Percentiles rank a stretch among this genome's conserved stretches.
These are phyloP conservation scores for Drosophila percnosoma DNA, from an alignment of 2,888 invertebrate genomes.

Conservation along the genomic window DNA sequence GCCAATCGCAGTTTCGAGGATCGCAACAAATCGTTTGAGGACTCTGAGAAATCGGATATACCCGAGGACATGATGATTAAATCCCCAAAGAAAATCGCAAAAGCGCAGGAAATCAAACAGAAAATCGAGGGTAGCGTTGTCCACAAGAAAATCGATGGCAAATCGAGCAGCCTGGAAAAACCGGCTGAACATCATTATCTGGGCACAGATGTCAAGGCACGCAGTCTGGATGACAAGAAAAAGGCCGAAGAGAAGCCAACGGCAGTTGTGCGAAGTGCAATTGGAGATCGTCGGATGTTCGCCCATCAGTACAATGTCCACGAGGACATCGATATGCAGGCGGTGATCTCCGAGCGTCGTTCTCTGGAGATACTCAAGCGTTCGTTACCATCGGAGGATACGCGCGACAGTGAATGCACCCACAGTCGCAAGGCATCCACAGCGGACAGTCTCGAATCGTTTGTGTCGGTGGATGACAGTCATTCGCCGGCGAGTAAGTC, in stretches of 20 bases:
- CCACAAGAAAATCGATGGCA: constrained; percentile 87
- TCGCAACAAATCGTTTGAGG: constrained; percentile 88
- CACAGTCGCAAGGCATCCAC: constrained; percentile 85
- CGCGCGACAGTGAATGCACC: constrained; percentile 81
- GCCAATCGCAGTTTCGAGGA: constrained; percentile 88
- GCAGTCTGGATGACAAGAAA: constrained; percentile 88
- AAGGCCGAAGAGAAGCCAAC: constrained; percentile 85
- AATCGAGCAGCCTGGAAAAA: constrained; percentile 89
- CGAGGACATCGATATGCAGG: constrained; percentile 87
- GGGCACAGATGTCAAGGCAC: constrained; percentile 88
- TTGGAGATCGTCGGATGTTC: constrained; percentile 83
- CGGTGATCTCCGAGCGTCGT: constrained; percentile 87
- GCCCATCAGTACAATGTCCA: constrained; percentile 83
- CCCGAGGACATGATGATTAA: constrained; percentile 86
- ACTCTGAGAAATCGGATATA: constrained; percentile 87
- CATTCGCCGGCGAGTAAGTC: constrained; percentile 86
- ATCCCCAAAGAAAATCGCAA: constrained; percentile 87
- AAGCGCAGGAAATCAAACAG: constrained; percentile 88
- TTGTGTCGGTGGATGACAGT: constrained; percentile 88
- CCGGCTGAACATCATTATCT: constrained; percentile 87
- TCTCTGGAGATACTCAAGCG: constrained; percentile 88
- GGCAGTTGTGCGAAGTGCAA: constrained; percentile 70
- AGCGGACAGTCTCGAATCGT: constrained; percentile 85
- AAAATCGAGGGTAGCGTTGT: constrained; percentile 88
- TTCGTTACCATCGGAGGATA: constrained; percentile 85